These are phyloP conservation scores for Sitophilus oryzae DNA, from an alignment of 1,140 invertebrate species.

Conservation along the genomic window DNA sequence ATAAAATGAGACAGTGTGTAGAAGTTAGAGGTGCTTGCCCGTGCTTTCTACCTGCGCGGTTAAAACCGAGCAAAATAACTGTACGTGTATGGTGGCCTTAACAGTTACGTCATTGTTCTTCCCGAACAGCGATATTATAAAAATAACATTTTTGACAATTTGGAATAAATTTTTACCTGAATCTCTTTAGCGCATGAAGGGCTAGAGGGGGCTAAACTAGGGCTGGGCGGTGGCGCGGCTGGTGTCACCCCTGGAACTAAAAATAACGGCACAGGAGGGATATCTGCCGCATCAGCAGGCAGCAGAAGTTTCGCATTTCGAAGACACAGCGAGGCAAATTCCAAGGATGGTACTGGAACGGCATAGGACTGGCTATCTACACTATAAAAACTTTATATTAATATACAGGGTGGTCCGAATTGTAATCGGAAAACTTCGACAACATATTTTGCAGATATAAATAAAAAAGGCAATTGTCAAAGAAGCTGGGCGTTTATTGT, in stretches of 20 bases:
- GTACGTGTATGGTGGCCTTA: too few species aligned
- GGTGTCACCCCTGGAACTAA: slow-evolving; percentile 39
- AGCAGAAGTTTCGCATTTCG: slow-evolving; percentile 73
- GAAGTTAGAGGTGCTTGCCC: too few species aligned
- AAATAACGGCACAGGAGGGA: slow-evolving; percentile 36
- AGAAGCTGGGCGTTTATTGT: too few species aligned
- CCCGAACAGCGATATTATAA: not conserved
- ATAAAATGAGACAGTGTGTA: too few species aligned
- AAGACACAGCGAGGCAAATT: slow-evolving; percentile 83
- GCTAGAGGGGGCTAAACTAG: slow-evolving; percentile 42
- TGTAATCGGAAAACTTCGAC: too few species aligned
- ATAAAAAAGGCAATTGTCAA: not conserved
- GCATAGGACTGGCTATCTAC: slow-evolving; percentile 65
- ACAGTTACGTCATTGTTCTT: too few species aligned
- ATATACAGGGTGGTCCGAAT: too few species aligned
- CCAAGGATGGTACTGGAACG: slow-evolving; percentile 79
- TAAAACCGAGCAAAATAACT: too few species aligned
- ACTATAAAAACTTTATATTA: slow-evolving; percentile 31
- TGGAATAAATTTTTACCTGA: slow-evolving; percentile 5
- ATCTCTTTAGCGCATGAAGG: slow-evolving; percentile 33
- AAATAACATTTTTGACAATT: not conserved
- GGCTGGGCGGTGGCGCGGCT: slow-evolving; percentile 34
- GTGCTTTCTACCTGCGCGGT: too few species aligned
- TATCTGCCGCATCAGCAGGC: slow-evolving; percentile 37
- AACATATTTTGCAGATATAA: too few species aligned